phyloP scores from a whole-genome alignment of 2,797 vertebrate genomes.

The Trichosurus vulpecula region DNA sequence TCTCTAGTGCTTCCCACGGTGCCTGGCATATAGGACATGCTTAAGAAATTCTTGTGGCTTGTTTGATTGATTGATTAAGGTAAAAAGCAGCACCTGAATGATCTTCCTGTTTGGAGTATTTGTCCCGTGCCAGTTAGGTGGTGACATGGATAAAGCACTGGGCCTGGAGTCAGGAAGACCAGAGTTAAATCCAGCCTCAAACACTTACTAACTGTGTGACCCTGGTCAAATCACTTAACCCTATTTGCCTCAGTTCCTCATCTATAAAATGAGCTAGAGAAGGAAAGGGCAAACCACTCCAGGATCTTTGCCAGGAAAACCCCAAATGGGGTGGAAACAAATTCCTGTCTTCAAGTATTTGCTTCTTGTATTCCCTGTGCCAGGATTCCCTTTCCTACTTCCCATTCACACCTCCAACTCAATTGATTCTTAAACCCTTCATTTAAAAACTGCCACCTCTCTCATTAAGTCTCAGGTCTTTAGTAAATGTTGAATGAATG shows the following conservation, averaged over 20 bases:
- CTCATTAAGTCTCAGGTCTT: not conserved
- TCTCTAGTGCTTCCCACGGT: not conserved
- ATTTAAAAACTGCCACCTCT: not conserved
- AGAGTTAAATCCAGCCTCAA: not conserved
- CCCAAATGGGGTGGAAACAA: not conserved
- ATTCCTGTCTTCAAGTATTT: not conserved
- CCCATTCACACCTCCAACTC: not conserved
- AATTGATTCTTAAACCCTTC: not conserved
- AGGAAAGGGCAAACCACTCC: not conserved
- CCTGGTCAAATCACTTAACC: not conserved
- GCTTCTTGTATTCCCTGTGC: not conserved
- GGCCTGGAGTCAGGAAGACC: not conserved
- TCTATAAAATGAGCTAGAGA: not conserved
- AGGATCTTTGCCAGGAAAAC: not conserved
- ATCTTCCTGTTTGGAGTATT: not conserved
- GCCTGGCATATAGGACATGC: not conserved
- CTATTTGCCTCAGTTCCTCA: not conserved
- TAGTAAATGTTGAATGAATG: not conserved
- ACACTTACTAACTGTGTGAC: not conserved
- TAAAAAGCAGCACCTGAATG: not conserved
- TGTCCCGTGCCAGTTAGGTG: not conserved
- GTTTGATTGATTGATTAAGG: not conserved
- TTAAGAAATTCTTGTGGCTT: not conserved
- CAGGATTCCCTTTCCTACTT: not conserved
- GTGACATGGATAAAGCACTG: not conserved